Evolutionary conservation across 2,888 invertebrate genomes (phyloP).

Genomic region (Caenorhabditis drosophilae): DNA sequence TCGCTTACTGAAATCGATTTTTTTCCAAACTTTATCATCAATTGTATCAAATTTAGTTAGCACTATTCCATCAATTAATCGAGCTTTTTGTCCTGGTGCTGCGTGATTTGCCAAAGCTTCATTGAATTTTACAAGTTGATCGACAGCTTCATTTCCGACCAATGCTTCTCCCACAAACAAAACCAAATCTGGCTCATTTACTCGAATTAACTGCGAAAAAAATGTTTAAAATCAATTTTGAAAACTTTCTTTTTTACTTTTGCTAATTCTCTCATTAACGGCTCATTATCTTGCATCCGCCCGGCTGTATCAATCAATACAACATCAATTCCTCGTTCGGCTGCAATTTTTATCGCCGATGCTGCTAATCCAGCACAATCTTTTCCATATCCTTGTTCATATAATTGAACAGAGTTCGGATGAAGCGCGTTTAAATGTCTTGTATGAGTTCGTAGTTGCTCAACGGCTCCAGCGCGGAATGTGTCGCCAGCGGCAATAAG

Average conservation of each 20-base stretch:
- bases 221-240: slow-evolving; percentile 6
- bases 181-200: slow-evolving; percentile 95
- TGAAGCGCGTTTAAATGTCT: slow-evolving; percentile 91
- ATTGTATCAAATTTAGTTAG: slow-evolving; percentile 99
- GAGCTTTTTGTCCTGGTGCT: slow-evolving; percentile 77
- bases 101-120: slow-evolving; percentile 88
- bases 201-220: slow-evolving; percentile 81
- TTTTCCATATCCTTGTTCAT: slow-evolving; percentile 98
- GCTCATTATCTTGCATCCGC: slow-evolving; percentile 99
- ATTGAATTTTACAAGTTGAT: slow-evolving; percentile 98
- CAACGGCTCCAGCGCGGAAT: slow-evolving; percentile 94
- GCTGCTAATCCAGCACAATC: slow-evolving; percentile 97
- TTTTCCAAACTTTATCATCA: slow-evolving; percentile 84
- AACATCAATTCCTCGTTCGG: slow-evolving; percentile 83
- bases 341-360: slow-evolving; percentile 80
- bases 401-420: slow-evolving; percentile 78
- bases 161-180: slow-evolving; percentile 99
- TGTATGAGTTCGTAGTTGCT: slow-evolving; percentile 93
- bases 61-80: slow-evolving; percentile 96
- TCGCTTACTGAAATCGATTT: not conserved
- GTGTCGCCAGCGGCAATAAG: slow-evolving; percentile 98
- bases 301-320: slow-evolving; percentile 98
- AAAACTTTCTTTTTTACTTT: slow-evolving; percentile 74
- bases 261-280: slow-evolving; percentile 93
- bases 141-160: slow-evolving; percentile 99